phyloP scores from a whole-genome alignment of 1,140 invertebrate genomes.

The Zaprionus inermis region DNA sequence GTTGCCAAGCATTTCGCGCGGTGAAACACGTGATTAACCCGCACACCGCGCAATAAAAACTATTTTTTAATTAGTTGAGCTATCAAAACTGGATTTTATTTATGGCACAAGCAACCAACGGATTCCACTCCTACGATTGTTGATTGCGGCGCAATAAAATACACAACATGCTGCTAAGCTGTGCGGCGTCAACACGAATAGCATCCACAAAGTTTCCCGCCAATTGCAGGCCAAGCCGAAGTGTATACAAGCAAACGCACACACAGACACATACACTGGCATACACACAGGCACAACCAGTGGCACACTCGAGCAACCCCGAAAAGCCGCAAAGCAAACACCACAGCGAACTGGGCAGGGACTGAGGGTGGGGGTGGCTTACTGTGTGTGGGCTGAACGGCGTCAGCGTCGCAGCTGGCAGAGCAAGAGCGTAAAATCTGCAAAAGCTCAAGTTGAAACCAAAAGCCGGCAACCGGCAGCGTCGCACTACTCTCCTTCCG shows the following conservation, averaged over 20 bases:
- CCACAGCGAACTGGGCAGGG: background rate
- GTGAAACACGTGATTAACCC: background rate
- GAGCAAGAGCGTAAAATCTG: conserved; percentile 62
- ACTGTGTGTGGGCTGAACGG: no score
- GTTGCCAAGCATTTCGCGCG: conserved; percentile 38
- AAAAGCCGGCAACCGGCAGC: conserved; percentile 67
- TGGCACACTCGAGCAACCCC: conserved; percentile 67
- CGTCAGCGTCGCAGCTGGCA: conserved; percentile 34
- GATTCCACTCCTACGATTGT: background rate
- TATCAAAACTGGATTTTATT: background rate
- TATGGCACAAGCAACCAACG: background rate
- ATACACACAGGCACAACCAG: conserved; percentile 19
- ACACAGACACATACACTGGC: conserved; percentile 28
- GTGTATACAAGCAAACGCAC: conserved; percentile 68
- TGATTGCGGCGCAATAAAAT: background rate
- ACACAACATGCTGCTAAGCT: conserved; percentile 44
- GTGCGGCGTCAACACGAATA: conserved; percentile 48
- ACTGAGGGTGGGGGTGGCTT: conserved; percentile 10
- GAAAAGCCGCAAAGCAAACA: conserved; percentile 74
- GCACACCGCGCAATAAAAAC: background rate
- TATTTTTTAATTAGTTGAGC: background rate
- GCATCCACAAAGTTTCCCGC: conserved; percentile 79
- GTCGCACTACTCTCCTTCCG: conserved; percentile 3
- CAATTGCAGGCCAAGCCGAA: conserved; percentile 80
- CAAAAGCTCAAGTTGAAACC: conserved; percentile 67